phyloP scores from a whole-genome alignment of 2,797 vertebrate species.

The Muscicapa comitata region DNA sequence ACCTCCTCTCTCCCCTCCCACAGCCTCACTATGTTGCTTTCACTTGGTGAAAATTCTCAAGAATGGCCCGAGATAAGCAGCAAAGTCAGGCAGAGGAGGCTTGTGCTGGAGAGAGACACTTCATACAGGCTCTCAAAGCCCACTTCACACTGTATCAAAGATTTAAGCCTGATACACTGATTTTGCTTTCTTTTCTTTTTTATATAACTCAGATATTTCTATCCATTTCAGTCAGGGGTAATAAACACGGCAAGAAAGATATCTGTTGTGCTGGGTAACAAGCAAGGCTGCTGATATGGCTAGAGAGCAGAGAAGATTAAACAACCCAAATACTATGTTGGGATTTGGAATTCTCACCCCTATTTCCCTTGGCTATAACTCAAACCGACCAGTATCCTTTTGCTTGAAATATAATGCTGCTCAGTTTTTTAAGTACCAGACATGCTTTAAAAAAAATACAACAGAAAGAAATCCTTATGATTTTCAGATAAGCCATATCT shows the following conservation, averaged over 20 bases:
- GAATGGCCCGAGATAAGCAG: neutral
- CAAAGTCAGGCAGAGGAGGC: neutral
- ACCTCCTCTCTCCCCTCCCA: neutral
- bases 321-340: neutral
- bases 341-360: neutral
- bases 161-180: neutral
- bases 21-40: rapidly evolving
- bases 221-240: neutral
- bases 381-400: neutral
- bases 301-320: neutral
- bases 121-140: neutral
- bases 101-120: neutral
- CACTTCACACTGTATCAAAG: neutral
- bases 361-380: neutral
- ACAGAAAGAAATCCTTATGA: neutral
- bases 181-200: neutral
- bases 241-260: neutral
- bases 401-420: neutral
- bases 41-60: neutral
- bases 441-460: neutral
- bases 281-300: neutral
- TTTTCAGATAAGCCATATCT: neutral
- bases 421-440: neutral
- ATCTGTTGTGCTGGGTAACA: neutral
- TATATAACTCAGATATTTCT: neutral